Evolutionary conservation across 2,888 invertebrate species (phyloP).

Genomic region (Nomada ruficornis): DNA sequence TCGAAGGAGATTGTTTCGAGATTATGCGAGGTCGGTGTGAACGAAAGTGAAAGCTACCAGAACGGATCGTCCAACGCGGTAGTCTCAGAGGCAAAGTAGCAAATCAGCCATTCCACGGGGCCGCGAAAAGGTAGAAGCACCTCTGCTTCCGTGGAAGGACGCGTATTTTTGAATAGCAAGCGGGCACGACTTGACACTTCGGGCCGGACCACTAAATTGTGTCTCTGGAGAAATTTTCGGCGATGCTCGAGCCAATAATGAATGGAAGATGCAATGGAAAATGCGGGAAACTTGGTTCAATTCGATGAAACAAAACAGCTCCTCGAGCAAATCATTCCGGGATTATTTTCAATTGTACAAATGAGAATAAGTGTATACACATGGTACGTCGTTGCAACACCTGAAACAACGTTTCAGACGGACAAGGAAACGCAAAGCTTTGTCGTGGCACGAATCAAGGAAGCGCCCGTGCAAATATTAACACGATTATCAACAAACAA

Average conservation of each 20-base stretch:
- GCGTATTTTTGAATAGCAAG: background rate
- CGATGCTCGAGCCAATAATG: background rate
- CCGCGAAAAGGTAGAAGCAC: background rate
- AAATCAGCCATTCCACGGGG: constrained; percentile 13
- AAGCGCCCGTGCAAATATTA: background rate
- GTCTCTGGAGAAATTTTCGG: background rate
- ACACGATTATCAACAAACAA: constrained; percentile 2
- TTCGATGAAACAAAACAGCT: no score
- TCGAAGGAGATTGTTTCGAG: constrained; percentile 44
- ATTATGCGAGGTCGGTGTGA: constrained; percentile 50
- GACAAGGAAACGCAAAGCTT: background rate
- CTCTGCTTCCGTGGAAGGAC: constrained; percentile 7
- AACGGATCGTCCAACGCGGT: constrained; percentile 43
- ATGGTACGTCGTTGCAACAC: background rate
- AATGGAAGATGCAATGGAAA: background rate
- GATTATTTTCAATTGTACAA: background rate
- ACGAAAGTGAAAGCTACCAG: constrained; percentile 68
- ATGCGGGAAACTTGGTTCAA: background rate
- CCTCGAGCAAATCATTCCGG: no score
- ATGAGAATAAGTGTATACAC: background rate
- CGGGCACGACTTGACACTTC: no score
- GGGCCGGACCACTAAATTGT: background rate
- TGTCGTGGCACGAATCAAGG: constrained; percentile 6
- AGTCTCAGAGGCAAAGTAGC: constrained; percentile 17
- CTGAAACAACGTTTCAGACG: background rate